phyloP scores from a whole-genome alignment of 1,140 invertebrate species.

The Carposina sasakii region DNA sequence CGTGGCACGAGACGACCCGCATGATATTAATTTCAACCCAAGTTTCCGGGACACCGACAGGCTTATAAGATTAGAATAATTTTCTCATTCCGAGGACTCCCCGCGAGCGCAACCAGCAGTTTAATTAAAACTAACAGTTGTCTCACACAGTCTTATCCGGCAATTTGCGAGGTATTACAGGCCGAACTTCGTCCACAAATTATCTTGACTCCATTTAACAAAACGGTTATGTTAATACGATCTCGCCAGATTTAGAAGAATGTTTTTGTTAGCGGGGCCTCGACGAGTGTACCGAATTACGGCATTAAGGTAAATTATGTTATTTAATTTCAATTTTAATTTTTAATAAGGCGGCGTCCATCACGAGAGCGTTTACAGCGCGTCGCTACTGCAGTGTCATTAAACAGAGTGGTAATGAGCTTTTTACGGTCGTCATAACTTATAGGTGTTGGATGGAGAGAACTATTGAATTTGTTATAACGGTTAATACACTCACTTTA shows the following conservation, averaged over 20 bases:
- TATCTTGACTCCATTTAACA: constrained; percentile 69
- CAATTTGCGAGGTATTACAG: constrained; percentile 71
- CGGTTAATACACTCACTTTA: constrained; percentile 44
- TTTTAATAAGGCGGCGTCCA: no score
- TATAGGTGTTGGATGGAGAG: constrained; percentile 42
- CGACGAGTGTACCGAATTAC: constrained; percentile 45
- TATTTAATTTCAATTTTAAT: constrained; percentile 52
- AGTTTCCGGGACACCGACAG: constrained; percentile 53
- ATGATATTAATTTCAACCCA: constrained; percentile 56
- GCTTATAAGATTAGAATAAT: constrained; percentile 71
- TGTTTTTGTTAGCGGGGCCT: constrained; percentile 53
- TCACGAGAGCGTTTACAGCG: no score
- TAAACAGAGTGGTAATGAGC: constrained; percentile 44
- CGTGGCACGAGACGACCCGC: constrained; percentile 28
- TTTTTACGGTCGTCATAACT: constrained; percentile 54
- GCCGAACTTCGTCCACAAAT: constrained; percentile 68
- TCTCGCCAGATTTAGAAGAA: constrained; percentile 55
- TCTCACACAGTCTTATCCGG: constrained; percentile 70
- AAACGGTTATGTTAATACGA: constrained; percentile 68
- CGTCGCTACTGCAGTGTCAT: constrained; percentile 33
- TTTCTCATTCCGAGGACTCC: constrained; percentile 61
- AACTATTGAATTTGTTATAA: constrained; percentile 54
- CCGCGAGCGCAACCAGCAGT: constrained; percentile 63
- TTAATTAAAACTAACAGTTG: constrained; percentile 73
- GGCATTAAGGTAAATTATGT: constrained; percentile 54